A percentile compares a stretch with the other conserved stretches of the same genome.
Conservation (phyloP, 2,888 invertebrate genomes). For the Philopedon plagiatum region DNA sequence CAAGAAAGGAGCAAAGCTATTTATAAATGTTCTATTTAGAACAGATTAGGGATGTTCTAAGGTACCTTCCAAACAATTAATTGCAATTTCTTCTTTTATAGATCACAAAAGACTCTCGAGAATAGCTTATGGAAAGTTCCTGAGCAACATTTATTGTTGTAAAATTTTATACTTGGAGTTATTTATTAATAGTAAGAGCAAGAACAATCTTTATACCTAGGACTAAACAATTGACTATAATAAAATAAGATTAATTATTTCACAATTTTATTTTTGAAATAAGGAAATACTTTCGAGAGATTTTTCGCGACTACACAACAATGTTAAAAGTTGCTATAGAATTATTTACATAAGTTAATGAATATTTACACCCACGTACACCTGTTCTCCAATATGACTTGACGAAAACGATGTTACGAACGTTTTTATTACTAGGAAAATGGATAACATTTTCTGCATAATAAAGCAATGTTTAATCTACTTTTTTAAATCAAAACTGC, state of each 20-base stretch:
- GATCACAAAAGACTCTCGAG: too few species aligned
- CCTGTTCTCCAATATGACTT: not conserved
- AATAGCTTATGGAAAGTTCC: too few species aligned
- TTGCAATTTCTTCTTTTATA: too few species aligned
- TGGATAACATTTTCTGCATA: not conserved
- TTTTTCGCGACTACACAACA: not conserved
- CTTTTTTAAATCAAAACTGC: too few species aligned
- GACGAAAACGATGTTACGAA: not conserved
- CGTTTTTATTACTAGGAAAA: not conserved
- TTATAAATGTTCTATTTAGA: too few species aligned
- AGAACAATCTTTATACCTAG: too few species aligned
- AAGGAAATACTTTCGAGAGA: not conserved
- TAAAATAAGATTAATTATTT: not conserved
- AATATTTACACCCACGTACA: slow-evolving; percentile 1
- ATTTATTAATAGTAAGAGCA: too few species aligned
- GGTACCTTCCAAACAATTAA: too few species aligned
- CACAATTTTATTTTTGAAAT: not conserved
- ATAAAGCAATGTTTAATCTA: not conserved
- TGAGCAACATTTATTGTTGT: too few species aligned
- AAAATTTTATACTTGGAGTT: too few species aligned
- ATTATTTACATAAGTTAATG: slow-evolving; percentile 3
- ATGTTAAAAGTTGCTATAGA: not conserved
- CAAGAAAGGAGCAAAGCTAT: too few species aligned
- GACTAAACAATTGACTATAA: not conserved
- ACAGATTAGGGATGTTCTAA: too few species aligned